Conservation (phyloP, 2,797 vertebrate species). For the Clarias fuscus region DNA sequence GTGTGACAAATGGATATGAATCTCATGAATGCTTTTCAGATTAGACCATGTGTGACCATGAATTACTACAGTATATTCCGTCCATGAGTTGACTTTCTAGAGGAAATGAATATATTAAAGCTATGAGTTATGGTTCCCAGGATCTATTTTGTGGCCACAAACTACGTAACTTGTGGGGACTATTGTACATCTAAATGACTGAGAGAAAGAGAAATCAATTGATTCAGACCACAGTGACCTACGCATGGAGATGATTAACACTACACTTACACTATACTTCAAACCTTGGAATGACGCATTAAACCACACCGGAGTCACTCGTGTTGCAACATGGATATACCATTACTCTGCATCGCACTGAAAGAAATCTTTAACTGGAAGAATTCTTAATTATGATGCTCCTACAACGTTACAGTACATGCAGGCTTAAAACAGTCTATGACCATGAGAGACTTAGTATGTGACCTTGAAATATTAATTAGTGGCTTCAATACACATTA, state of each 20-base stretch:
- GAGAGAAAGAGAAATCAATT: not conserved
- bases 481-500: not conserved
- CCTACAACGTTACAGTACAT: not conserved
- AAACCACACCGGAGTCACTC: not conserved
- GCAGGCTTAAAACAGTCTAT: not conserved
- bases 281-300: constrained; percentile 4
- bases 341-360: not conserved
- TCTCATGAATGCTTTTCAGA: not conserved
- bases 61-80: not conserved
- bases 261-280: constrained; percentile 14
- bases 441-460: not conserved
- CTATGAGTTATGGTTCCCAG: not conserved
- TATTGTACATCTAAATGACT: not conserved
- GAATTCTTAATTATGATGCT: not conserved
- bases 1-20: not conserved
- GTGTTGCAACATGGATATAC: not conserved
- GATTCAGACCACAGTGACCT: not conserved
- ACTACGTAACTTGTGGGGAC: constrained; percentile 7
- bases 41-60: not conserved
- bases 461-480: constrained; percentile 11
- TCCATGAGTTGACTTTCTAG: not conserved
- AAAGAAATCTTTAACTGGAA: not conserved
- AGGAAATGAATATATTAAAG: not conserved
- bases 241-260: constrained; percentile 16
- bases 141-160: not conserved